A percentile compares a stretch with the other conserved stretches of the same genome.
phyloP scores from a whole-genome alignment of 2,888 invertebrate genomes.

The Protonemura montana region DNA sequence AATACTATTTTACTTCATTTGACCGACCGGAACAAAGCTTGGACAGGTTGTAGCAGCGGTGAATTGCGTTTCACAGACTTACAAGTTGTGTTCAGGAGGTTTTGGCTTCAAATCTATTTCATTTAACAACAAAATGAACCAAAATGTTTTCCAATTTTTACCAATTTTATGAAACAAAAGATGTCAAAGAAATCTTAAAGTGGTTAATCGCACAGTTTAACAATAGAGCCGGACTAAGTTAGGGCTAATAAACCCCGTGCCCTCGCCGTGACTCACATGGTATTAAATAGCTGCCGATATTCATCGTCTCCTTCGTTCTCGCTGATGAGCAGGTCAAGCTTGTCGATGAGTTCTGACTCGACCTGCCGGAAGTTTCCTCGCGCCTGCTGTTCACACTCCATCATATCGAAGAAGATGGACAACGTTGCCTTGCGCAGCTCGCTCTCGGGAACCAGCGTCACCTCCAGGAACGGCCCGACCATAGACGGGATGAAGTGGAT shows the following conservation, averaged over 20 bases:
- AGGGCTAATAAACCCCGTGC: no score
- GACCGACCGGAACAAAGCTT: no score
- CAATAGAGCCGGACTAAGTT: not conserved
- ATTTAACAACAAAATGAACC: no score
- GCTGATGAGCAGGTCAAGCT: conserved; percentile 89
- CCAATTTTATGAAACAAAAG: no score
- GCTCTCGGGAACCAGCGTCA: conserved; percentile 87
- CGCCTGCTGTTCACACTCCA: conserved; percentile 87
- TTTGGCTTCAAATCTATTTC: no score
- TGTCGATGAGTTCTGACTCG: conserved; percentile 93
- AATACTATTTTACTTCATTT: no score
- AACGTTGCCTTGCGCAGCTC: conserved; percentile 87
- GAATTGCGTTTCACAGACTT: no score
- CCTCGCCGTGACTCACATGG: conserved; percentile 93
- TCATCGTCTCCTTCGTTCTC: conserved; percentile 95
- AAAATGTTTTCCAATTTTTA: no score
- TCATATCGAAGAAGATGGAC: conserved; percentile 93
- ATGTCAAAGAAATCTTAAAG: no score
- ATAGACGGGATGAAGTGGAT: conserved; percentile 89
- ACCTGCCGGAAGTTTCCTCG: conserved; percentile 89
- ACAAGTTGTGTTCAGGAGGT: no score
- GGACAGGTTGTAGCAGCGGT: no score
- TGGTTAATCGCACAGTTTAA: no score
- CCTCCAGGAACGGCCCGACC: conserved; percentile 92
- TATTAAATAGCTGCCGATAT: conserved; percentile 90